Evolutionary conservation across 2,113 vertebrate species (phyloP).

Genomic region (Grallaria varia): DNA sequence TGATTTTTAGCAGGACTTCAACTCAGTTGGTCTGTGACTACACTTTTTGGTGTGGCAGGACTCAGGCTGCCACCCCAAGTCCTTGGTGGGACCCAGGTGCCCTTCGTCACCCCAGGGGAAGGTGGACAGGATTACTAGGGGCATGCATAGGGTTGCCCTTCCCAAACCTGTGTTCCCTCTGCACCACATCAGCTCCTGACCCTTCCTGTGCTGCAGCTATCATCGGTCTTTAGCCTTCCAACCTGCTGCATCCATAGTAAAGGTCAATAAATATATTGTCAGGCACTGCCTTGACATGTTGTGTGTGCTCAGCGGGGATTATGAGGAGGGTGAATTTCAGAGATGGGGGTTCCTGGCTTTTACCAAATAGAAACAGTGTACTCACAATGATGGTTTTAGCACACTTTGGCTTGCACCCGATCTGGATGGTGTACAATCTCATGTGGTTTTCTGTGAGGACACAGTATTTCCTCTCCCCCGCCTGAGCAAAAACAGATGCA

Average conservation of each 20-base stretch:
- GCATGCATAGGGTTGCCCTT: neutral
- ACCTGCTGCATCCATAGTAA: neutral
- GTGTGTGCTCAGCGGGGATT: neutral
- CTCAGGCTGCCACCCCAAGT: neutral
- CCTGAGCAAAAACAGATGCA: constrained; percentile 54
- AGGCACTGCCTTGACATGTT: accelerated
- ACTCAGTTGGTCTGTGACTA: neutral
- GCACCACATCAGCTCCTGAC: neutral
- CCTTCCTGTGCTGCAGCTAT: neutral
- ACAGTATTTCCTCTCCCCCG: constrained; percentile 65
- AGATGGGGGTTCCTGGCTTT: neutral
- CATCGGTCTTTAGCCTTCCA: neutral
- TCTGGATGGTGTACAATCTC: constrained; percentile 32
- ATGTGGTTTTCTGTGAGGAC: constrained; percentile 57
- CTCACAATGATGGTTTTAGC: constrained; percentile 75
- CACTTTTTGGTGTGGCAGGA: accelerated
- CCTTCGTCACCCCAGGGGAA: neutral
- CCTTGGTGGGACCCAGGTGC: neutral
- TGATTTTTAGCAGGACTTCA: neutral
- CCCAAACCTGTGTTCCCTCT: neutral
- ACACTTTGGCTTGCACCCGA: constrained; percentile 81
- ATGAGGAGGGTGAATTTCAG: neutral
- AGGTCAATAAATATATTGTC: neutral
- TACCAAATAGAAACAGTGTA: neutral
- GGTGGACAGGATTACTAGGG: neutral